Evolutionary conservation across 2,113 vertebrate genomes (phyloP).

Genomic region (Pterocles gutturalis): DNA sequence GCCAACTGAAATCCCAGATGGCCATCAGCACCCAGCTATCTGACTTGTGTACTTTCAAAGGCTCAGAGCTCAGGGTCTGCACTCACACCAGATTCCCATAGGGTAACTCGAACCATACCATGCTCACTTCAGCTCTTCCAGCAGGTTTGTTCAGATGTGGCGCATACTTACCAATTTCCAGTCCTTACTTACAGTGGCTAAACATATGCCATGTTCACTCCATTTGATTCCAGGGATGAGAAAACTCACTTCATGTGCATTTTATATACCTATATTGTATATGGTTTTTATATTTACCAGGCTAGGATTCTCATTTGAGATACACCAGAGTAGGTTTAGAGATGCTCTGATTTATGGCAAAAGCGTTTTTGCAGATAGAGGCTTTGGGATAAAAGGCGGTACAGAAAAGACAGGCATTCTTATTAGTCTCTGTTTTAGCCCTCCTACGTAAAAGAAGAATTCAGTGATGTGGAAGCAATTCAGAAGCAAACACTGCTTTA

Average conservation of each 20-base stretch:
- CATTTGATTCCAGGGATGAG: background rate
- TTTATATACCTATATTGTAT: background rate
- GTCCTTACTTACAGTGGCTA: background rate
- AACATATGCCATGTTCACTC: background rate
- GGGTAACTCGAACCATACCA: background rate
- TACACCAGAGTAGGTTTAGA: background rate
- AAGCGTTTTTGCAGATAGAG: background rate
- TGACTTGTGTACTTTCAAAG: background rate
- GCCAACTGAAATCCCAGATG: constrained; percentile 6
- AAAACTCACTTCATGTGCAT: background rate
- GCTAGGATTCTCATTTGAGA: background rate
- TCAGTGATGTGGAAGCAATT: background rate
- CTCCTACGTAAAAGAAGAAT: background rate
- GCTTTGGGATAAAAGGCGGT: background rate
- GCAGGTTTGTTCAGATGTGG: background rate
- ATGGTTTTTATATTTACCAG: background rate
- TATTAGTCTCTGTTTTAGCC: background rate
- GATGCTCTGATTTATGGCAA: background rate
- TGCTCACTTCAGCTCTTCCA: background rate
- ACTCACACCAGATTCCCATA: background rate
- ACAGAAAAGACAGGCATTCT: background rate
- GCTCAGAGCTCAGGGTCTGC: background rate
- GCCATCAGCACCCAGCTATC: constrained; percentile 30
- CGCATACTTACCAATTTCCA: background rate
- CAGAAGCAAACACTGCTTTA: background rate